Evolutionary conservation across 2,113 vertebrate species (phyloP).

Genomic region (Rhinolophus ferrumequinum): DNA sequence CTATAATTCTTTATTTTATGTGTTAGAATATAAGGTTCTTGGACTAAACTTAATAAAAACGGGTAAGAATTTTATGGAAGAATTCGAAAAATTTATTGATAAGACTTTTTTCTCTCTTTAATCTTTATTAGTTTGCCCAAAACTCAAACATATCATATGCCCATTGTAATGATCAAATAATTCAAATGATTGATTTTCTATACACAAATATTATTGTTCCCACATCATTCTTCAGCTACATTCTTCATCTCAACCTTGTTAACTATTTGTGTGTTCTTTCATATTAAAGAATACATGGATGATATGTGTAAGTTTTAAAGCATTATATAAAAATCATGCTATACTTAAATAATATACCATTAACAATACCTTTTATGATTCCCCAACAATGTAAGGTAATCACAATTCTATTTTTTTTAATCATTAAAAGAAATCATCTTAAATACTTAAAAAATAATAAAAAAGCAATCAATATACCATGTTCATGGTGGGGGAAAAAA

Average conservation of each 20-base stretch:
- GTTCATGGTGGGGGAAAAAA: background rate
- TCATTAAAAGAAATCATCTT: background rate
- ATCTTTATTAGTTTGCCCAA: background rate
- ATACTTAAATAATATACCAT: background rate
- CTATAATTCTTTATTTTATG: background rate
- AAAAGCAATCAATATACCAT: background rate
- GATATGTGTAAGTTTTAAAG: background rate
- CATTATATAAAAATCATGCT: background rate
- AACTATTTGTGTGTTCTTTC: background rate
- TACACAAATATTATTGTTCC: background rate
- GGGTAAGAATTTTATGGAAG: background rate
- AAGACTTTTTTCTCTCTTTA: background rate
- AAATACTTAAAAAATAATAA: background rate
- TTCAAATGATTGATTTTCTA: background rate
- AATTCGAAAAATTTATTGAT: background rate
- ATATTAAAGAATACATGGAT: background rate
- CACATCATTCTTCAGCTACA: background rate
- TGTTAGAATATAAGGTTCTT: background rate
- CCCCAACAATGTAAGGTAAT: background rate
- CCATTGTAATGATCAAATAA: background rate
- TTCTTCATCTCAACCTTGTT: background rate
- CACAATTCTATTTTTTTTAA: background rate
- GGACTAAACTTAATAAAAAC: background rate
- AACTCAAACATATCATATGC: background rate
- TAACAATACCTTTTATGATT: background rate